Conservation (phyloP, 1,140 invertebrate genomes). For the Leptinotarsa texana region DNA sequence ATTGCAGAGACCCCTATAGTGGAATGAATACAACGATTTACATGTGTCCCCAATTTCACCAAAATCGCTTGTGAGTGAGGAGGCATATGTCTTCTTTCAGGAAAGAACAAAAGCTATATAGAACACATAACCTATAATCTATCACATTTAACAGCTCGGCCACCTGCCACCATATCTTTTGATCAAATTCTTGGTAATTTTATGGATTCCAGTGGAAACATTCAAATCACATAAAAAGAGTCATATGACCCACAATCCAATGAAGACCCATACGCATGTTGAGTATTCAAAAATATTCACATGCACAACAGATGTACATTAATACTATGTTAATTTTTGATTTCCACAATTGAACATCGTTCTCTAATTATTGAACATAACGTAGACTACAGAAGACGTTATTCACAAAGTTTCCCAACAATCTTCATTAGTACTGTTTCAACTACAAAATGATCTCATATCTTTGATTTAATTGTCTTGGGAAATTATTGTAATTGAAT, state of each 20-base stretch:
- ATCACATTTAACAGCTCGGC: too few relatives aligned
- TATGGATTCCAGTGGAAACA: neutral
- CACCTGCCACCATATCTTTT: too few relatives aligned
- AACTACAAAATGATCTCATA: conserved; percentile 8
- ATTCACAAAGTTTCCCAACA: conserved; percentile 6
- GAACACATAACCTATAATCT: too few relatives aligned
- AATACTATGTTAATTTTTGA: neutral
- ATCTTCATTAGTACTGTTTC: neutral
- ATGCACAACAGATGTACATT: neutral
- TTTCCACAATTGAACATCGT: neutral
- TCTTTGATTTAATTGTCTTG: conserved; percentile 8
- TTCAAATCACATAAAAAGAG: neutral
- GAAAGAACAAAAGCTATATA: too few relatives aligned
- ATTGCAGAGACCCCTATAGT: too few relatives aligned
- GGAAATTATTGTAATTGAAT: conserved; percentile 3
- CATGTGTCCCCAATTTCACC: too few relatives aligned
- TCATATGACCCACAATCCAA: neutral
- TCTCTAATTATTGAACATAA: neutral
- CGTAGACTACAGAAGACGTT: neutral
- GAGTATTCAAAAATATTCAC: neutral
- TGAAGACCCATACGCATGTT: neutral
- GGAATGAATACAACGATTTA: too few relatives aligned
- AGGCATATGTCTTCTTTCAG: too few relatives aligned
- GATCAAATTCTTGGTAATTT: too few relatives aligned
- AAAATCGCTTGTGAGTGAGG: too few relatives aligned